Base-by-base conservation (phyloP, 2,888 invertebrate species). In the Orthosia incerta region DNA sequence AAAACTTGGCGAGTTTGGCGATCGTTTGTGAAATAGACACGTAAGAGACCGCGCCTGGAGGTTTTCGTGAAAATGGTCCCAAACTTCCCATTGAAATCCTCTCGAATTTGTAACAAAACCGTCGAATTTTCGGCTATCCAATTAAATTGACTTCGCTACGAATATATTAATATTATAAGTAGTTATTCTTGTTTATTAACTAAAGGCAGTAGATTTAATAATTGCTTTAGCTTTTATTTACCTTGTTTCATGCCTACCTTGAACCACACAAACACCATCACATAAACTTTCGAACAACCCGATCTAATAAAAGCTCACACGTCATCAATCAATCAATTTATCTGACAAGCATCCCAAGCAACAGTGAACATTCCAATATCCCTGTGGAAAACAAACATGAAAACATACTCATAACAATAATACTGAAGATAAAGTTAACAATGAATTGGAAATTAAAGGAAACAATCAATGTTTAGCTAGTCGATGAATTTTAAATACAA, bases 1-100 rank as follows among this genome's bases (percentile, higher is more conserved):
- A 60, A 77, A 81, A 72, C 71, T 82, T 76, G 48, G 53, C 63
- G 31, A 64, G 63, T 75, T 82, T 65, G 64, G 66, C 50, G 64
- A 76, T 70, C 62, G 39, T 72, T 76, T 53, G 70, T 53, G 63
- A 65, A 76, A 75, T 66, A 70, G 69, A 70, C 78, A 74, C 68
- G 64, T 75, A 68, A 66, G 55, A 48, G 56, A 15, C 51, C 20
- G 59, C 59, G 62, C 48, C 48, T 72, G 39, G 50, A 73, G 65
- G 50, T 82, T 74, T 60, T 31, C 26, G n/a, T 31, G 53, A 23
- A 66, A 70, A 74, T 48, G 16, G 67, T 31, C 18, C 59, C 11
- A 70, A 74, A 31, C 26, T 56, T 55, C 18, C 50, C 15, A 48
- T 64, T 69, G n/a, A 62, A 67, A 18, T 61, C 15, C 26, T 57